Conservation (phyloP, 1,140 invertebrate genomes). For the Hylaeus volcanicus region DNA sequence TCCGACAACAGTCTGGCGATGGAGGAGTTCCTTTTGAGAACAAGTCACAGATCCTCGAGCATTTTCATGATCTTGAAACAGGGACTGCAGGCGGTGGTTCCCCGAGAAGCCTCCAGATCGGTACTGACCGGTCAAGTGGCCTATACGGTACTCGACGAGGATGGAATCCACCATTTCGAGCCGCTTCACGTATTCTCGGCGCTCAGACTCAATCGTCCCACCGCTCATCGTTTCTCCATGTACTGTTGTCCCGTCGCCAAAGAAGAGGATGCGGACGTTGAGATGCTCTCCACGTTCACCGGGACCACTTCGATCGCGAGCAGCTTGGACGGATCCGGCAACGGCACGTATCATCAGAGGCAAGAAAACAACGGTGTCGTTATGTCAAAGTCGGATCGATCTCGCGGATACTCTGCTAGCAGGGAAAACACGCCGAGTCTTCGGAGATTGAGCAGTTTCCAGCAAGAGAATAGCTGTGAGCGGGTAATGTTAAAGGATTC, state of each 20-base stretch:
- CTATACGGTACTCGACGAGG: slow-evolving; percentile 89
- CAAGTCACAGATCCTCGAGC: slow-evolving; percentile 81
- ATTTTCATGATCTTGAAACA: slow-evolving; percentile 88
- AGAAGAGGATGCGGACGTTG: slow-evolving; percentile 78
- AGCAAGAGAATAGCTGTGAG: slow-evolving; percentile 61
- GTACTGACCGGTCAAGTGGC: slow-evolving; percentile 88
- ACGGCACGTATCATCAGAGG: slow-evolving; percentile 61
- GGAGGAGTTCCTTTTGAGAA: slow-evolving; percentile 87
- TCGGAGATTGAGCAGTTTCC: slow-evolving; percentile 70
- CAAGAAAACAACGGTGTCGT: slow-evolving; percentile 66
- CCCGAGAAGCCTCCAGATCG: slow-evolving; percentile 86
- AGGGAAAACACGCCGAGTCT: slow-evolving; percentile 78
- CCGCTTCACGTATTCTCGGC: slow-evolving; percentile 88
- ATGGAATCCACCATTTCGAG: slow-evolving; percentile 88
- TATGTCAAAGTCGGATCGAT: slow-evolving; percentile 68
- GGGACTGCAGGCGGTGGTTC: slow-evolving; percentile 88
- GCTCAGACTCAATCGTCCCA: slow-evolving; percentile 84
- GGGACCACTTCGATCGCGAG: slow-evolving; percentile 65
- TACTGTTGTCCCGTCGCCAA: slow-evolving; percentile 83
- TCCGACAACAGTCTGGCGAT: slow-evolving; percentile 87
- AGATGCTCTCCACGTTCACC: slow-evolving; percentile 72
- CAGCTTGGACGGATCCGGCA: slow-evolving; percentile 67
- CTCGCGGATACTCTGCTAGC: slow-evolving; percentile 66
- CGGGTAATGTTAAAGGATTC: slow-evolving; percentile 66
- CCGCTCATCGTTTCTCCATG: slow-evolving; percentile 84